phyloP scores from a whole-genome alignment of 2,888 invertebrate species.

The Apeira syringaria region DNA sequence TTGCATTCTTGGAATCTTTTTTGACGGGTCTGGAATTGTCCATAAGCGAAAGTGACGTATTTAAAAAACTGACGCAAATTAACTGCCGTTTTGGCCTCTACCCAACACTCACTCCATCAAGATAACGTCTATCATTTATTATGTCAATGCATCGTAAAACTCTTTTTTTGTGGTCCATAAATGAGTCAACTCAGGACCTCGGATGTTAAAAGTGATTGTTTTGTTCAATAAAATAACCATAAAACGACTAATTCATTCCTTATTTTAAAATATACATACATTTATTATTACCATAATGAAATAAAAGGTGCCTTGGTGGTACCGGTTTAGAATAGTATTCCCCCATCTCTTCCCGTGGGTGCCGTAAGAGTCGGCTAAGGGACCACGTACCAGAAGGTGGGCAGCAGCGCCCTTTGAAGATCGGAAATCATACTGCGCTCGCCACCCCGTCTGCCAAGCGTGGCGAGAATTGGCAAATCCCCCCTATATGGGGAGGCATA shows the following conservation, averaged over 20 bases:
- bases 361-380: no score
- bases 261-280: no score
- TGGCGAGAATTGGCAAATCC: no score
- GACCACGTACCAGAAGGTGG: no score
- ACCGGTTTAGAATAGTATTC: no score
- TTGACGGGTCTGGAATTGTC: neutral
- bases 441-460: no score
- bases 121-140: constrained; percentile 31
- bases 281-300: no score
- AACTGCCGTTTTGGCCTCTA: constrained; percentile 21
- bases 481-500: no score
- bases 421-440: no score
- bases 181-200: neutral
- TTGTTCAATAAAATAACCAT: neutral
- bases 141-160: constrained; percentile 23
- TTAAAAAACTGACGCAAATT: constrained; percentile 20
- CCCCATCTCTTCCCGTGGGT: no score
- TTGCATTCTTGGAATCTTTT: neutral
- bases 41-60: constrained; percentile 27
- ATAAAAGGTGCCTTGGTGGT: no score
- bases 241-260: neutral
- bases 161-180: constrained; percentile 2
- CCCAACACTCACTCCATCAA: constrained; percentile 18
- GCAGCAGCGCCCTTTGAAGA: no score
- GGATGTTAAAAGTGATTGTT: neutral